Percentiles rank a stretch among this genome's conserved stretches.
phyloP scores from a whole-genome alignment of 2,888 invertebrate species.

The Belgica antarctica region DNA sequence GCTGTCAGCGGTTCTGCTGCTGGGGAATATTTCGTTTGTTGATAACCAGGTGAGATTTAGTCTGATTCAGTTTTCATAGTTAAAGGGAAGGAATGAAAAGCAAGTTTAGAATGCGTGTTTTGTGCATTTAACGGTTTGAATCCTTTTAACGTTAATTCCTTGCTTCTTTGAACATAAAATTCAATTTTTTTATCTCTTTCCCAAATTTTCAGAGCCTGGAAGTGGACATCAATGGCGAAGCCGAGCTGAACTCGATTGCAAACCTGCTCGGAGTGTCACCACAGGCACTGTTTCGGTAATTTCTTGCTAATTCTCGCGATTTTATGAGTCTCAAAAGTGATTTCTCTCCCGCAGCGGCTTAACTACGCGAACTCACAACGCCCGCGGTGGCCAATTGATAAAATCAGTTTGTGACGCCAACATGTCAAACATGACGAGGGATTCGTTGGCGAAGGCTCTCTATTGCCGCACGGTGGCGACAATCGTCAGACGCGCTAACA shows the following conservation, averaged over 20 bases:
- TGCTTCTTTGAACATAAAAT: constrained; percentile 5
- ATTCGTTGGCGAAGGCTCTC: constrained; percentile 85
- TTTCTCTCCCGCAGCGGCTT: constrained; percentile 74
- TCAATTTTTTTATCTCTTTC: constrained; percentile 11
- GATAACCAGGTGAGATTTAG: constrained; percentile 62
- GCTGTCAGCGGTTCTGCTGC: constrained; percentile 81
- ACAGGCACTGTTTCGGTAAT: constrained; percentile 51
- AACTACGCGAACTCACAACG: constrained; percentile 76
- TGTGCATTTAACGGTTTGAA: too few species aligned
- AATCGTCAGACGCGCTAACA: constrained; percentile 89
- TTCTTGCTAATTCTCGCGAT: too few species aligned
- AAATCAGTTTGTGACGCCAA: constrained; percentile 81
- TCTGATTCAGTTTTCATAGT: background rate
- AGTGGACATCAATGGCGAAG: constrained; percentile 76
- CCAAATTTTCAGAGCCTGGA: constrained; percentile 50
- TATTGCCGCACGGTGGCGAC: constrained; percentile 94
- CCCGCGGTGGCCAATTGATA: constrained; percentile 72
- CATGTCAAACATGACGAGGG: constrained; percentile 83
- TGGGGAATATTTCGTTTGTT: constrained; percentile 88
- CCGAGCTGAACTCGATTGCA: constrained; percentile 82
- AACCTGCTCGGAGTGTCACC: constrained; percentile 67
- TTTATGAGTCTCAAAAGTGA: too few species aligned
- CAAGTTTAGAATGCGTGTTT: too few species aligned
- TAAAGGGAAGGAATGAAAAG: background rate
- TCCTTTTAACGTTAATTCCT: too few species aligned